Base-by-base conservation (phyloP, 2,797 vertebrate genomes). In the Loriculus beryllinus region DNA sequence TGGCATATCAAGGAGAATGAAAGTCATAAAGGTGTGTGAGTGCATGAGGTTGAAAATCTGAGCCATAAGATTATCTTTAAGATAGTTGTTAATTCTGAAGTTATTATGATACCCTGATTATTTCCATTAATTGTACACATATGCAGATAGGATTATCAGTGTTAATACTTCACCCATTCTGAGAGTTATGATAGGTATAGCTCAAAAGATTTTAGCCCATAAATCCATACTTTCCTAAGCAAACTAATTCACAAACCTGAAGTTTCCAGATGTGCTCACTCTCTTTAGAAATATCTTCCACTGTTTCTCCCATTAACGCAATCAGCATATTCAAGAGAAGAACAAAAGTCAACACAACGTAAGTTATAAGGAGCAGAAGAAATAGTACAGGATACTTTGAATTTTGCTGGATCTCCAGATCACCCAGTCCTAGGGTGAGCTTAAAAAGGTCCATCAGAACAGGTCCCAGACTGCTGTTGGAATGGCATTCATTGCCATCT, bases 321-420 rank as follows among this genome's bases (percentile, higher is more conserved):
- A 98, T 98, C 60, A 98, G 95, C 98, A 98, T 98, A 82, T 98
- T 98, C 48, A 98, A 95, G 56, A 98, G 98, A 17, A 98, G 98
- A 65, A 98, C 98, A 5, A 98, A 98, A 79, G 98, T 98, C 69
- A 98, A 84, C 91, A 98, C 98, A 25, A 98, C 98, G 0, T 97
- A 98, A 63, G 97, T 97, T 69, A 98, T 98, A 68, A 98, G 98
- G 10, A 98, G 97, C 59, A 98, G 95, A 56, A 98, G 97, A 37
- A 98, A 98, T 10, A 98, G 95, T 14, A 98, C 96, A 5, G 98
- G 98, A 77, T 98, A 98, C 64, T 98, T 98, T n/a, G 98, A 98
- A 51, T 98, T 98, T 62, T 98, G 97, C 82, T 98, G 97, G 92
- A 98, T 98, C 75, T 98, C 98, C 93, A 98, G 92, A 84, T 98